A percentile compares a stretch with the other conserved stretches of the same genome.
Conservation (phyloP, 2,888 invertebrate species). For the Amphimallon solstitiale region DNA sequence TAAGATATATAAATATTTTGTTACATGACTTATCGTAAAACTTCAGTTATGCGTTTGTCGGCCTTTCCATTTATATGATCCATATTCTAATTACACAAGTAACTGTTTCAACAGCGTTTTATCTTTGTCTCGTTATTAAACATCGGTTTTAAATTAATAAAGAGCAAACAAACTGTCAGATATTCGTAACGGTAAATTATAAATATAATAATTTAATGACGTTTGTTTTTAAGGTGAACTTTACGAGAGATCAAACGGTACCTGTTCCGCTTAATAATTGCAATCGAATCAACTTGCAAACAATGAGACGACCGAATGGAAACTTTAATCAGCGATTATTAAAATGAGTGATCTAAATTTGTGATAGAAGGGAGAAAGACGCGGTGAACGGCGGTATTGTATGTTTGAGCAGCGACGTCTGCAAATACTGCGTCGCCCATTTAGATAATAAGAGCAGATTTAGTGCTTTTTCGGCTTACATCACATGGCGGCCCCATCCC, state of each 20-base stretch:
- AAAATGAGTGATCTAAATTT: constrained; percentile 48
- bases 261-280: constrained; percentile 22
- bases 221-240: constrained; percentile 31
- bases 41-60: constrained; percentile 24
- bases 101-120: constrained; percentile 24
- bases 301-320: constrained; percentile 33
- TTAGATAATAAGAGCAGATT: constrained; percentile 63
- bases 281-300: constrained; percentile 15
- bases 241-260: constrained; percentile 36
- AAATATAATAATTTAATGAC: constrained; percentile 33
- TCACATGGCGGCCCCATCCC: constrained; percentile 59
- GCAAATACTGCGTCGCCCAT: constrained; percentile 62
- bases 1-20: constrained; percentile 7
- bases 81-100: constrained; percentile 24
- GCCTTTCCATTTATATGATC: constrained; percentile 23
- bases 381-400: constrained; percentile 26
- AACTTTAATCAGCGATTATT: constrained; percentile 42
- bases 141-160: constrained; percentile 25
- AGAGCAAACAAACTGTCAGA: constrained; percentile 22
- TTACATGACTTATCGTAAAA: constrained; percentile 12
- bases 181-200: constrained; percentile 20
- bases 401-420: constrained; percentile 47
- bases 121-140: constrained; percentile 25
- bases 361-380: constrained; percentile 47
- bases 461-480: constrained; percentile 61